These are phyloP conservation scores for Camptogramma bilineatum DNA, from an alignment of 2,888 invertebrate genomes.

Conservation along the genomic window DNA sequence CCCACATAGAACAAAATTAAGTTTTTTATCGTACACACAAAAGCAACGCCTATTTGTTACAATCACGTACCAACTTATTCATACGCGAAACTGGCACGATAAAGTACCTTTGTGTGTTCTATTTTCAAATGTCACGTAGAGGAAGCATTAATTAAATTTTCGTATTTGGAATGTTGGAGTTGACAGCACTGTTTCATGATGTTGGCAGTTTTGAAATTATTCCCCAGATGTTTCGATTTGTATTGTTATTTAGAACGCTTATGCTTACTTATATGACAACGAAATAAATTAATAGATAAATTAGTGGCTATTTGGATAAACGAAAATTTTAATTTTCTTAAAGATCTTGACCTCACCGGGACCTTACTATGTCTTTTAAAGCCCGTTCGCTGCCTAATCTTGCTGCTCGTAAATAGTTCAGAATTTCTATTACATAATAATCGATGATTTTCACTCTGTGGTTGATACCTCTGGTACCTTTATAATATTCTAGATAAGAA, in stretches of 20 bases:
- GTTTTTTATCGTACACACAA: constrained; percentile 60
- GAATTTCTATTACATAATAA: not conserved
- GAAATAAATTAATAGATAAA: too few relatives aligned
- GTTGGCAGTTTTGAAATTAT: constrained; percentile 38
- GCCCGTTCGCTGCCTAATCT: not conserved
- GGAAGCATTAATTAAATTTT: constrained; percentile 50
- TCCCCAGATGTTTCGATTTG: not conserved
- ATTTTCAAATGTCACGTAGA: constrained; percentile 73
- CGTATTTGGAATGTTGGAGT: constrained; percentile 27
- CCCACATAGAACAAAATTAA: constrained; percentile 57
- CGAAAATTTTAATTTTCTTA: too few relatives aligned
- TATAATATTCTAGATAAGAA: not conserved
- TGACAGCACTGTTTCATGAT: constrained; percentile 42
- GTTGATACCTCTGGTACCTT: not conserved
- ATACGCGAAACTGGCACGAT: constrained; percentile 61
- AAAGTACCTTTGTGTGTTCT: constrained; percentile 61
- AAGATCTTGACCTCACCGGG: too few relatives aligned
- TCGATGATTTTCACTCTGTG: not conserved
- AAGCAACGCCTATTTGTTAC: constrained; percentile 65
- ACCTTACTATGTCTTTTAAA: not conserved
- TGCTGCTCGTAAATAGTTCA: not conserved
- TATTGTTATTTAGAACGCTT: not conserved
- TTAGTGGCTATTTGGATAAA: too few relatives aligned
- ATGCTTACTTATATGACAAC: too few relatives aligned
- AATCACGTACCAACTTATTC: constrained; percentile 69